phyloP scores from a whole-genome alignment of 2,113 vertebrate genomes.

The Toxostoma redivivum region DNA sequence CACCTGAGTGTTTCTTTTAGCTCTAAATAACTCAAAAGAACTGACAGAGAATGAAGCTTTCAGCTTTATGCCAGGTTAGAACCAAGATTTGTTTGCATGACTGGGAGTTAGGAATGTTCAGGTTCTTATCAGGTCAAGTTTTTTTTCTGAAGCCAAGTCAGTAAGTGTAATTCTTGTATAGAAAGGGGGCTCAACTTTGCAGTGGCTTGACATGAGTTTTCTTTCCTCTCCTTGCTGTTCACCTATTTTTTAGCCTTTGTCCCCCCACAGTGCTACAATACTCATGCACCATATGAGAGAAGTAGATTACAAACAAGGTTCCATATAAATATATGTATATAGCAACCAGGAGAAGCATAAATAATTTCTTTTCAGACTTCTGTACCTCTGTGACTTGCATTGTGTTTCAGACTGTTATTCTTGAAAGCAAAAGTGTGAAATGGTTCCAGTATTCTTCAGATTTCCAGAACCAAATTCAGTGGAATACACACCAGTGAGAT shows the following conservation, averaged over 20 bases:
- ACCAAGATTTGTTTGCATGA: background rate
- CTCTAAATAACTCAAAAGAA: background rate
- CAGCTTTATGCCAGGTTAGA: background rate
- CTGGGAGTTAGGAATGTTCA: background rate
- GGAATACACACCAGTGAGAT: background rate
- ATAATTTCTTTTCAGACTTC: background rate
- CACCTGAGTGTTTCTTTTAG: background rate
- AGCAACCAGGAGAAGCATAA: background rate
- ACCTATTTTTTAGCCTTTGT: background rate
- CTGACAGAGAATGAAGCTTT: background rate
- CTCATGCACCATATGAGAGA: accelerated
- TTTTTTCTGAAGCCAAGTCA: background rate
- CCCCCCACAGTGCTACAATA: background rate
- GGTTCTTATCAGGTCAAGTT: background rate
- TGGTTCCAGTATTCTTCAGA: background rate
- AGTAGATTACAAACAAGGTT: background rate
- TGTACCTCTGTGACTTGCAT: background rate
- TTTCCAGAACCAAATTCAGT: background rate
- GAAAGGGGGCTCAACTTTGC: background rate
- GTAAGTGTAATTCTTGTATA: background rate
- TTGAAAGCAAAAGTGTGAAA: background rate
- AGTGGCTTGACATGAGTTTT: background rate
- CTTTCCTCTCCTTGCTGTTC: background rate
- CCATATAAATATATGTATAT: background rate
- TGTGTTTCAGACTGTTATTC: background rate